Percentiles rank a stretch among this genome's conserved stretches.
Evolutionary conservation across 2,888 invertebrate species (phyloP).

Genomic region (Melitaea athalia): DNA sequence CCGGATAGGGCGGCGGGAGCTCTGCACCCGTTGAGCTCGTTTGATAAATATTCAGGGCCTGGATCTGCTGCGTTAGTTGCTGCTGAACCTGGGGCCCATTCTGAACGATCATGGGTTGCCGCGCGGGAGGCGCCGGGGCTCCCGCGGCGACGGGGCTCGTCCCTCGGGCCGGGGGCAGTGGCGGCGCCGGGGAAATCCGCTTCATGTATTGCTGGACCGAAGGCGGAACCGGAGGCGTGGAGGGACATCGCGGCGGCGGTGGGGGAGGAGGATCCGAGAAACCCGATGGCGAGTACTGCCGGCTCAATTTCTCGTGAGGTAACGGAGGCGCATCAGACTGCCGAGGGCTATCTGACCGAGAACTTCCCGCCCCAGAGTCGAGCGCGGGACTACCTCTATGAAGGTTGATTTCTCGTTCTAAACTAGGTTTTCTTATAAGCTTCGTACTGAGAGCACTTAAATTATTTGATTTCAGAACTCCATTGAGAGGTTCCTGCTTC

Average conservation of each 20-base stretch:
- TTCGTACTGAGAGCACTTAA: conserved; percentile 85
- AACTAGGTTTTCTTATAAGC: conserved; percentile 92
- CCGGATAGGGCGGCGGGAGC: conserved; percentile 87
- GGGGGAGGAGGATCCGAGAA: conserved; percentile 87
- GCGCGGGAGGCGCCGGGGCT: conserved; percentile 77
- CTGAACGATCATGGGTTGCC: conserved; percentile 91
- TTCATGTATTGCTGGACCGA: conserved; percentile 81
- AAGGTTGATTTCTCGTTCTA: conserved; percentile 90
- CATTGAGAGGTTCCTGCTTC: conserved; percentile 82
- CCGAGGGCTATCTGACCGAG: conserved; percentile 94
- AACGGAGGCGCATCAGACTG: conserved; percentile 83
- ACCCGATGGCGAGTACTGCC: conserved; percentile 88
- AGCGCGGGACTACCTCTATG: conserved; percentile 93
- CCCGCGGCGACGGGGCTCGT: conserved; percentile 90
- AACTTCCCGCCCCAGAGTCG: conserved; percentile 94
- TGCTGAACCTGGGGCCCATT: conserved; percentile 92
- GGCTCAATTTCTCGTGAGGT: conserved; percentile 84
- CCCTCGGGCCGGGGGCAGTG: conserved; percentile 84
- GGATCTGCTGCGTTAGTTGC: conserved; percentile 93
- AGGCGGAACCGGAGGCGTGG: conserved; percentile 86
- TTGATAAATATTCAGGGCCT: conserved; percentile 90
- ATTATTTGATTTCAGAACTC: conserved; percentile 78
- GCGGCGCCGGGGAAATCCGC: conserved; percentile 85
- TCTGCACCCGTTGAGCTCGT: conserved; percentile 83
- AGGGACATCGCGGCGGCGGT: conserved; percentile 88